phyloP scores from a whole-genome alignment of 2,888 invertebrate genomes.

The Apantesis nais region DNA sequence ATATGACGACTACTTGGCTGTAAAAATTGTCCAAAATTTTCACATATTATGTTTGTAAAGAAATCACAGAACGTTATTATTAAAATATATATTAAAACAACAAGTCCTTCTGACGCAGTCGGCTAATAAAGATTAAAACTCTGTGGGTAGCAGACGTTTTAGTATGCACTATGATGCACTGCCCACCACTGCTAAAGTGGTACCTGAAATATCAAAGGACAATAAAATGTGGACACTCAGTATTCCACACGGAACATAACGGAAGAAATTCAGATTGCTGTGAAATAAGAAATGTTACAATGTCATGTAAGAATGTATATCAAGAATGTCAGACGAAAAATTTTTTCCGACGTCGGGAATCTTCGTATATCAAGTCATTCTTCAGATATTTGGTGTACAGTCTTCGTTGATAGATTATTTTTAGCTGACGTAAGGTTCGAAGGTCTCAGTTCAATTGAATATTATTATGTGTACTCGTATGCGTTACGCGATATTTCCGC shows the following conservation, averaged over 20 bases:
- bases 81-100: no score
- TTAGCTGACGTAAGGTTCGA: not conserved
- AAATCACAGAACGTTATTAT: no score
- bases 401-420: not conserved
- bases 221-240: not conserved
- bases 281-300: constrained; percentile 9
- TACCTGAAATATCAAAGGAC: not conserved
- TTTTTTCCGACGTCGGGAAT: not conserved
- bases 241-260: not conserved
- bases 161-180: no score
- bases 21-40: no score
- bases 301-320: not conserved
- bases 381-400: not conserved
- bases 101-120: no score
- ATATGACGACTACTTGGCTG: no score
- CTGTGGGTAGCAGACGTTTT: no score
- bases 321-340: constrained; percentile 1
- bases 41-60: no score
- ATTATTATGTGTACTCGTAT: no score
- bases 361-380: not conserved
- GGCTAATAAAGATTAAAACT: no score
- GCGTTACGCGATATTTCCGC: no score
- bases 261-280: constrained; percentile 6
- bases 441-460: not conserved
- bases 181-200: no score